Evolutionary conservation across 1,140 invertebrate species (phyloP).

Genomic region (Atta texana): DNA sequence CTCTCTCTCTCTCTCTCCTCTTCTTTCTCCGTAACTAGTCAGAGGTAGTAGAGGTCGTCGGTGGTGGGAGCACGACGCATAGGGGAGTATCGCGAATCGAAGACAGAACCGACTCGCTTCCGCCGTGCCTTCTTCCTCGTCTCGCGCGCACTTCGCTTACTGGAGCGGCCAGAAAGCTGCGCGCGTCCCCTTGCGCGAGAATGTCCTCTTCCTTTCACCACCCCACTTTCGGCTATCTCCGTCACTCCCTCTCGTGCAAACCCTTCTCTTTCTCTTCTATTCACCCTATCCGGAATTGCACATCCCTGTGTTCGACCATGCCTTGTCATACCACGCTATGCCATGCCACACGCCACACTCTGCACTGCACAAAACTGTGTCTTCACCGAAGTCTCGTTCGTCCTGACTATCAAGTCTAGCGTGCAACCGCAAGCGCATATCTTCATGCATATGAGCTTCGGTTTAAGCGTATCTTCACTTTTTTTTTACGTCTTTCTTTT

Average conservation of each 20-base stretch:
- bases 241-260: slow-evolving; percentile 6
- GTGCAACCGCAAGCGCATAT: not conserved
- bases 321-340: slow-evolving; percentile 37
- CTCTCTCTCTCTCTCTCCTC: slow-evolving; percentile 15
- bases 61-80: slow-evolving; percentile 56
- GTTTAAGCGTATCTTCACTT: not conserved
- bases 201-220: slow-evolving; percentile 56
- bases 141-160: slow-evolving; percentile 42
- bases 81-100: slow-evolving; percentile 57
- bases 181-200: slow-evolving; percentile 58
- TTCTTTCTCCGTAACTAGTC: slow-evolving; percentile 5
- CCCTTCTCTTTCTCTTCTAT: slow-evolving; percentile 11
- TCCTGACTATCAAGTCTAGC: slow-evolving; percentile 24
- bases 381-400: slow-evolving; percentile 27
- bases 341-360: not conserved
- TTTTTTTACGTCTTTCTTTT: not conserved
- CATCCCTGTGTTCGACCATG: slow-evolving; percentile 28
- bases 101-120: slow-evolving; percentile 56
- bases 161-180: slow-evolving; percentile 57
- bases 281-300: slow-evolving; percentile 39
- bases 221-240: slow-evolving; percentile 42
- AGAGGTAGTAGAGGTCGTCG: slow-evolving; percentile 18
- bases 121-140: slow-evolving; percentile 24
- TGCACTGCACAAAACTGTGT: slow-evolving; percentile 24
- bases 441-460: not conserved